Conservation (phyloP, 2,113 vertebrate genomes). For the Ardeotis arabs region DNA sequence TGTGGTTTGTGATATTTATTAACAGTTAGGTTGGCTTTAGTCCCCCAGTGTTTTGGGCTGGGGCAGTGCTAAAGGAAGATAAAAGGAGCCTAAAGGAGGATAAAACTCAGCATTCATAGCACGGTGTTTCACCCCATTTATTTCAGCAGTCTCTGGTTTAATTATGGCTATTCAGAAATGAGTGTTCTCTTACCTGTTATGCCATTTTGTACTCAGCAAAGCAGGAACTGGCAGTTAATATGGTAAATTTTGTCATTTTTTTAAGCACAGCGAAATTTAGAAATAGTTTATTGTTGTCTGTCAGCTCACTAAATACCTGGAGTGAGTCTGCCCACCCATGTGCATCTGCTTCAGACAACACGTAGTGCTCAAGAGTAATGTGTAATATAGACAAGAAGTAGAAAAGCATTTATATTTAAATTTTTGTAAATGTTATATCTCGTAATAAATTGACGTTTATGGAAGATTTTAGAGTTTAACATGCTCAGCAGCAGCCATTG, state of each 20-base stretch:
- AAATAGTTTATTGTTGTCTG: accelerated
- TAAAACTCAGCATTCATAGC: background rate
- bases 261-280: background rate
- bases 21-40: slow-evolving; percentile 45
- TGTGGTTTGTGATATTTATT: slow-evolving; percentile 48
- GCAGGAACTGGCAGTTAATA: background rate
- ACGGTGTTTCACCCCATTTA: background rate
- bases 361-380: accelerated
- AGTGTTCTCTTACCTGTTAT: background rate
- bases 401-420: background rate
- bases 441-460: background rate
- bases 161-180: background rate
- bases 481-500: background rate
- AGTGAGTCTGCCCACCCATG: accelerated
- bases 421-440: background rate
- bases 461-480: background rate
- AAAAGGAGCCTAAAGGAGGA: background rate
- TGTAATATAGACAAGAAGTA: background rate
- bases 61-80: background rate
- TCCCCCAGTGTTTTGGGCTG: slow-evolving; percentile 33
- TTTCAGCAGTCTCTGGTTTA: background rate
- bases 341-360: too few species aligned
- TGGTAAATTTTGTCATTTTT: background rate
- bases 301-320: background rate
- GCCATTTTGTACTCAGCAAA: background rate